Evolutionary conservation across 2,888 invertebrate genomes (phyloP), one percentile per base, ranked within the genome.

Genomic region (Drosophila nr. medialis): DNA sequence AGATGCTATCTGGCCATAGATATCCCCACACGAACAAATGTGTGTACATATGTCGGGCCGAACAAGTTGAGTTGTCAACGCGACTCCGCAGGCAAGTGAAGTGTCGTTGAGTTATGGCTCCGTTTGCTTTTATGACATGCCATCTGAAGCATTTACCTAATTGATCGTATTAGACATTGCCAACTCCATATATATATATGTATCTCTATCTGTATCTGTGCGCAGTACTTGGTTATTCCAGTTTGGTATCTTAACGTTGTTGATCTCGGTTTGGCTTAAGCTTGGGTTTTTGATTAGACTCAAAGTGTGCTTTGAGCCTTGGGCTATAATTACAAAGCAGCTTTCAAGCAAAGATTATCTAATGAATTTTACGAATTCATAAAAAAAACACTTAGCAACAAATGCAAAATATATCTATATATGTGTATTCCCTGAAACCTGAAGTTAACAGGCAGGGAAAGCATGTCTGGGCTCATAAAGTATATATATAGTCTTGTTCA

Each of bases 51-150:
- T 66, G 77, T 77, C 75, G 87, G 68, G 29, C 67, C 67, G 75
- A 85, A 85, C 84, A 85, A 85, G 84, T 85, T 89, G 87, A 89
- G 82, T 89, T 85, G 84, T 85, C 84, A 85, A 81, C 89, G 84
- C 87, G 79, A 69, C 84, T 74, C 87, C 69, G 51, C 82, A 55
- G 79, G 87, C 74, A 72, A 80, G 53, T 69, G 72, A 86, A 86
- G 86, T 86, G 89, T 79, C 65, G 64, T 72, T 84, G 89, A 89
- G 81, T 84, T 84, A 84, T 89, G 87, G 86, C 69, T 49, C 21
- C 45, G 68, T 68, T 71, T 54, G 69, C 48, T 58, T 80, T 76
- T 72, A 71, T 64, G 83, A 71, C 69, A 45, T 45, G 53, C 29
- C 32, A 67, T 42, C 45, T 58, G 50, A 45, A 61, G 36, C 75